phyloP scores from a whole-genome alignment of 2,113 vertebrate genomes.

The Arvicanthis niloticus region DNA sequence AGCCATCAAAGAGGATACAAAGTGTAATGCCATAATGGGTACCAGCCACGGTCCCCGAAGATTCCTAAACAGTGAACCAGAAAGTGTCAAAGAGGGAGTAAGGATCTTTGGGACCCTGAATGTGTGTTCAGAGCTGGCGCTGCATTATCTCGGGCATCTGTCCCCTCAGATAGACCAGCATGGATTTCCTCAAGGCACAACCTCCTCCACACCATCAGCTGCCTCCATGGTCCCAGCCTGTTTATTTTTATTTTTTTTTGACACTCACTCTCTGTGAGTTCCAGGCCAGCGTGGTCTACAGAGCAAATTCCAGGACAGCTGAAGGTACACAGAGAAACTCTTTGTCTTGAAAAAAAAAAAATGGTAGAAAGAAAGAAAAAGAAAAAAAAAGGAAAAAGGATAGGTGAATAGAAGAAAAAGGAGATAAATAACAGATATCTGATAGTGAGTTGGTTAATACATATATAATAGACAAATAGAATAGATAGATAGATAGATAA shows the following conservation, averaged over 20 bases:
- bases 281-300: not conserved
- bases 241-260: too few relatives aligned
- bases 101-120: not conserved
- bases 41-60: not conserved
- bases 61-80: not conserved
- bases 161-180: not conserved
- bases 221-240: not conserved
- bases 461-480: not conserved
- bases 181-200: not conserved
- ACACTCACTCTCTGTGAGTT: not conserved
- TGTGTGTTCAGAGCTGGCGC: not conserved
- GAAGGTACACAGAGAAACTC: not conserved
- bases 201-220: not conserved
- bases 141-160: not conserved
- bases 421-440: too few relatives aligned
- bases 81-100: not conserved
- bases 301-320: not conserved
- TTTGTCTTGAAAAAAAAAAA: not conserved
- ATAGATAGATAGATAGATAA: too few relatives aligned
- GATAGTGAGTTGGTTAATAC: not conserved
- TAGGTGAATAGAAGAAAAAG: not conserved
- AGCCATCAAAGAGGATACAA: not conserved
- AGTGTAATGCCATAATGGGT: not conserved
- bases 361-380: not conserved
- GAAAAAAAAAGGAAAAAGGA: not conserved